phyloP scores from a whole-genome alignment of 2,113 vertebrate genomes.

The Ailuropoda melanoleuca region DNA sequence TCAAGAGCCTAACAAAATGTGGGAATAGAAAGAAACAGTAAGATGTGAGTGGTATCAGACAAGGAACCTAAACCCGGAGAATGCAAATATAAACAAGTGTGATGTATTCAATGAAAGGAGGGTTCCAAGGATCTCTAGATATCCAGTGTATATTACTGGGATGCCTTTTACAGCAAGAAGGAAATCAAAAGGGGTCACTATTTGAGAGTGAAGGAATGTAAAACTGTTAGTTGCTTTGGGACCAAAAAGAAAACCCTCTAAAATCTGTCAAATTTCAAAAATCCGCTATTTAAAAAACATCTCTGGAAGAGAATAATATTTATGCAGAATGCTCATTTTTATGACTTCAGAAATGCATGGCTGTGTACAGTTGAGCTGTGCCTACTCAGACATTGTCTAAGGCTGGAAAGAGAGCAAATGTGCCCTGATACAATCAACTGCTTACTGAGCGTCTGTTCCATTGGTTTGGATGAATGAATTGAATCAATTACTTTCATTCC shows the following conservation, averaged over 20 bases:
- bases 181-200: not conserved
- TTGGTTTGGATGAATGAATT: conserved; percentile 32
- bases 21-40: not conserved
- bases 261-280: not conserved
- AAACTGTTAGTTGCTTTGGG: not conserved
- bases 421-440: not conserved
- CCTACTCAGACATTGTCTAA: conserved; percentile 26
- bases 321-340: not conserved
- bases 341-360: not conserved
- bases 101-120: not conserved
- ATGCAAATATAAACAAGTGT: not conserved
- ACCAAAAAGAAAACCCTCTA: not conserved
- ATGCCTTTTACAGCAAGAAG: not conserved
- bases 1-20: not conserved
- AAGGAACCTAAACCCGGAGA: not conserved
- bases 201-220: accelerated
- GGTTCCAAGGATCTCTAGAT: not conserved
- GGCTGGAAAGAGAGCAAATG: conserved; percentile 23
- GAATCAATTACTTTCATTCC: conserved; percentile 51
- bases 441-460: conserved; percentile 22
- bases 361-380: not conserved
- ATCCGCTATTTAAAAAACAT: not conserved
- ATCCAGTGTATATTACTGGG: not conserved
- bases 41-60: not conserved
- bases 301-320: not conserved